A percentile compares a stretch with the other conserved stretches of the same genome.
phyloP scores from a whole-genome alignment of 1,140 invertebrate genomes.

The Lordiphosa collinella region DNA sequence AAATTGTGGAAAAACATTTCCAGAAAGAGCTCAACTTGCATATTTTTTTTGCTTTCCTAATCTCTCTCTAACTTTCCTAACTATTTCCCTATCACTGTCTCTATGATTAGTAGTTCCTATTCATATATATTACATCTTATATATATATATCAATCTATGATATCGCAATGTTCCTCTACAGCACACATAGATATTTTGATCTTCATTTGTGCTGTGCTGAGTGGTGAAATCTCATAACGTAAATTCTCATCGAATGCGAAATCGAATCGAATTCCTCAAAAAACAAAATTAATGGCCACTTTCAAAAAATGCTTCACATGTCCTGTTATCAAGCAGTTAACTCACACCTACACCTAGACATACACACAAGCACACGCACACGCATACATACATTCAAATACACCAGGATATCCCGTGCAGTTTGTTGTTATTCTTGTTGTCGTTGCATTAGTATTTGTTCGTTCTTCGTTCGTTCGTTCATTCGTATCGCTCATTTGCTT shows the following conservation, averaged over 20 bases:
- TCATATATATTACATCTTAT: conserved; percentile 13
- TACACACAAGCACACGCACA: conserved; percentile 19
- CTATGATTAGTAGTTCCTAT: conserved; percentile 3
- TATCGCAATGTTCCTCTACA: conserved; percentile 16
- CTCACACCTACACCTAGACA: conserved; percentile 26
- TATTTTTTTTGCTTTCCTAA: conserved; percentile 14
- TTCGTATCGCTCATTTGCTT: conserved; percentile 59
- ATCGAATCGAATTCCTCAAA: conserved; percentile 26
- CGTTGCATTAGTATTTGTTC: conserved; percentile 47
- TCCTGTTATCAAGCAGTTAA: conserved; percentile 37
- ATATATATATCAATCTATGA: conserved; percentile 21
- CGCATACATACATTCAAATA: conserved; percentile 2
- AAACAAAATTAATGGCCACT: conserved; percentile 36
- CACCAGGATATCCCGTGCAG: conserved; percentile 32
- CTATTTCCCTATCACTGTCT: conserved; percentile 29
- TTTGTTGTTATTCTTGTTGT: conserved; percentile 63
- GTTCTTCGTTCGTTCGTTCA: conserved; percentile 32
- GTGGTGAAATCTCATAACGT: conserved; percentile 79
- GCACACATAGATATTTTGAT: conserved; percentile 18
- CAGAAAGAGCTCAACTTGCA: conserved; percentile 59
- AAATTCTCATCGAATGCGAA: conserved; percentile 73
- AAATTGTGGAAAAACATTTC: conserved; percentile 10
- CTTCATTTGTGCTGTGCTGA: conserved; percentile 70
- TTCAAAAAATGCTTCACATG: conserved; percentile 43
- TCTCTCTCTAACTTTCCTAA: conserved; percentile 22